A percentile compares a stretch with the other conserved stretches of the same genome.
phyloP scores from a whole-genome alignment of 2,888 invertebrate genomes.

The Microplitis deprimator region DNA sequence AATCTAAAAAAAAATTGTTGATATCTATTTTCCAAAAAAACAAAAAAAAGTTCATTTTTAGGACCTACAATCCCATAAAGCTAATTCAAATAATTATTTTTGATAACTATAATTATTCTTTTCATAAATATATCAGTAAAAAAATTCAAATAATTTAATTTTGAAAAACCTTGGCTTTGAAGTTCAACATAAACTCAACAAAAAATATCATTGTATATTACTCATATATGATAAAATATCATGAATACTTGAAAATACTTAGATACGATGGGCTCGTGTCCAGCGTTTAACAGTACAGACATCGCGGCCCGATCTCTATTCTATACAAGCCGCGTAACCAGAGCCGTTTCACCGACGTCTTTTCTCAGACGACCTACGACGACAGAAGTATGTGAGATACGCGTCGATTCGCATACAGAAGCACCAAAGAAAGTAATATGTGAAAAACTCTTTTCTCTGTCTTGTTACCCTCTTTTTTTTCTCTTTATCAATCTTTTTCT shows the following conservation, averaged over 20 bases:
- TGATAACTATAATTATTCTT: too few relatives aligned
- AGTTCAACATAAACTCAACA: neutral
- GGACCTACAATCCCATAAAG: too few relatives aligned
- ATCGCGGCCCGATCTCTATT: slow-evolving; percentile 53
- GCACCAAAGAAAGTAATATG: slow-evolving; percentile 33
- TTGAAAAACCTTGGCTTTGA: neutral
- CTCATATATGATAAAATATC: slow-evolving; percentile 17
- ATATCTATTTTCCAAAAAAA: too few relatives aligned
- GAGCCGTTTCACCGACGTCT: slow-evolving; percentile 26
- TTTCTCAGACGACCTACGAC: slow-evolving; percentile 27
- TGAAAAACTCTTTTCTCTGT: slow-evolving; percentile 16
- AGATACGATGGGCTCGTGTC: slow-evolving; percentile 64
- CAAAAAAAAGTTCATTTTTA: too few relatives aligned
- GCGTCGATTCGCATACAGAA: slow-evolving; percentile 35
- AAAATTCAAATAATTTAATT: too few relatives aligned
- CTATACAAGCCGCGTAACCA: slow-evolving; percentile 39
- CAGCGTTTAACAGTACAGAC: slow-evolving; percentile 52
- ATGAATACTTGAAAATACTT: slow-evolving; percentile 56
- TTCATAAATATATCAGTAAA: too few relatives aligned
- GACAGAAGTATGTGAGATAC: slow-evolving; percentile 31
- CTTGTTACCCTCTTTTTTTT: slow-evolving; percentile 7
- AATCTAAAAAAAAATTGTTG: too few relatives aligned
- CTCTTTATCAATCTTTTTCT: neutral
- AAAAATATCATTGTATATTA: neutral
- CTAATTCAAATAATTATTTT: too few relatives aligned